Percentiles rank a stretch among this genome's conserved stretches.
Evolutionary conservation across 2,797 vertebrate genomes (phyloP).

Genomic region (Cryptoblepharus egeriae): DNA sequence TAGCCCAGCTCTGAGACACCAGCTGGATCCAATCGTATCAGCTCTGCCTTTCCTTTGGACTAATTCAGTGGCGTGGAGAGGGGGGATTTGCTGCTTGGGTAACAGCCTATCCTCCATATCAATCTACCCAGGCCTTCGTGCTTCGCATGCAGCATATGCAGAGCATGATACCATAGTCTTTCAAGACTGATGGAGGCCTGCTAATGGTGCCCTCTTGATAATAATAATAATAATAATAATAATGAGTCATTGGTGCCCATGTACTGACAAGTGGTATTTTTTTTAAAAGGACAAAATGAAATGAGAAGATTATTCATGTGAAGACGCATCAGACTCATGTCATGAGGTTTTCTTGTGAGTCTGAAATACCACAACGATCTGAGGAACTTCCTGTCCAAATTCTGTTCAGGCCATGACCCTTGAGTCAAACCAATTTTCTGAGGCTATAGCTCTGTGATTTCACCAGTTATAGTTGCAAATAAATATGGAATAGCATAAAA

Average conservation of each 20-base stretch:
- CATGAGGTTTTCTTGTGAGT: conserved; percentile 92
- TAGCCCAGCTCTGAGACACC: too few relatives aligned
- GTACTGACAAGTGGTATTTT: too few relatives aligned
- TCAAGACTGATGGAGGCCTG: too few relatives aligned
- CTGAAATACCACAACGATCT: conserved; percentile 76
- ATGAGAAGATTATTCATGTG: conserved; percentile 89
- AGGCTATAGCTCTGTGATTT: conserved; percentile 47
- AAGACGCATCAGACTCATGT: conserved; percentile 96
- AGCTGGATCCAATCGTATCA: too few relatives aligned
- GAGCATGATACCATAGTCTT: too few relatives aligned
- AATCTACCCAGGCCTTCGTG: too few relatives aligned
- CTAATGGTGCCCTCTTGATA: too few relatives aligned
- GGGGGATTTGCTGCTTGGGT: too few relatives aligned
- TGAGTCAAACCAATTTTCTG: conserved; percentile 73
- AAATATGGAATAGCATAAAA: conserved; percentile 57
- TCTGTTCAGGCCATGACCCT: conserved; percentile 88
- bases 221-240: background rate
- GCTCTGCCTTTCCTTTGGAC: too few relatives aligned
- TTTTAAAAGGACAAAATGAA: conserved; percentile 91
- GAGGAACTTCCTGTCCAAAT: conserved; percentile 93
- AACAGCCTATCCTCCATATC: too few relatives aligned
- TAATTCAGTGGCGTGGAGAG: too few relatives aligned
- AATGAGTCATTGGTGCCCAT: background rate
- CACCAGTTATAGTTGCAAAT: conserved; percentile 64
- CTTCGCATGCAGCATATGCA: too few relatives aligned